Percentiles rank a stretch among this genome's conserved stretches.
phyloP scores from a whole-genome alignment of 1,140 invertebrate genomes.

The Hyles vespertilio region DNA sequence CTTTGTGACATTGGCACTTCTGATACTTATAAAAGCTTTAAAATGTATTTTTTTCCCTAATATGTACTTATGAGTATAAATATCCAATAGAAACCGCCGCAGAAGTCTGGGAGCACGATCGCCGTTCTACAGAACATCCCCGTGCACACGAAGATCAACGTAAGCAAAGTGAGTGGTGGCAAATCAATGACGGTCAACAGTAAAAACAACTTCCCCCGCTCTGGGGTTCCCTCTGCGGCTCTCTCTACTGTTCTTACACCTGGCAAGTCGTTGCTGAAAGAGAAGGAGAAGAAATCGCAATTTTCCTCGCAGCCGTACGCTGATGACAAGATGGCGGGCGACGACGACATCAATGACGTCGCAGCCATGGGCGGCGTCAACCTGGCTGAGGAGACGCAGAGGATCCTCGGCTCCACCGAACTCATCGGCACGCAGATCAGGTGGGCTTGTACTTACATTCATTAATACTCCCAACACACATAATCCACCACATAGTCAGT shows the following conservation, averaged over 20 bases:
- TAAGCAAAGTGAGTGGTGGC: conserved; percentile 40
- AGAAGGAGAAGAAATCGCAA: conserved; percentile 59
- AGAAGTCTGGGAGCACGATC: conserved; percentile 43
- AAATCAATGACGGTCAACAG: conserved; percentile 52
- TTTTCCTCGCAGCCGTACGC: conserved; percentile 44
- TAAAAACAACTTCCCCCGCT: conserved; percentile 41
- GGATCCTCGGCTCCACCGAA: conserved; percentile 95
- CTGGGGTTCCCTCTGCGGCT: conserved; percentile 25
- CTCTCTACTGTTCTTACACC: conserved; percentile 51
- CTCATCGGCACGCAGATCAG: conserved; percentile 95
- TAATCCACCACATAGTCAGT: no score
- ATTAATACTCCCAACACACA: no score
- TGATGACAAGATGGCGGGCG: conserved; percentile 65
- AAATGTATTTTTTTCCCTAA: no score
- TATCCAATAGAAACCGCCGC: conserved; percentile 30
- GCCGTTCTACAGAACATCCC: conserved; percentile 63
- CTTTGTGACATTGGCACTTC: no score
- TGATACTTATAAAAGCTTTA: no score
- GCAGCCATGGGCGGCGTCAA: conserved; percentile 99
- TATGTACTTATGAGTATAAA: no score
- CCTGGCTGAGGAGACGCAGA: conserved; percentile 95
- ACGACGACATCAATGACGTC: conserved; percentile 93
- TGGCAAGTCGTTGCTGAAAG: conserved; percentile 54
- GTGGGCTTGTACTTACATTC: conserved; percentile 3
- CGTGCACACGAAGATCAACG: conserved; percentile 54